Evolutionary conservation across 2,888 invertebrate species (phyloP).

Genomic region (Muschampia plurimacula): DNA sequence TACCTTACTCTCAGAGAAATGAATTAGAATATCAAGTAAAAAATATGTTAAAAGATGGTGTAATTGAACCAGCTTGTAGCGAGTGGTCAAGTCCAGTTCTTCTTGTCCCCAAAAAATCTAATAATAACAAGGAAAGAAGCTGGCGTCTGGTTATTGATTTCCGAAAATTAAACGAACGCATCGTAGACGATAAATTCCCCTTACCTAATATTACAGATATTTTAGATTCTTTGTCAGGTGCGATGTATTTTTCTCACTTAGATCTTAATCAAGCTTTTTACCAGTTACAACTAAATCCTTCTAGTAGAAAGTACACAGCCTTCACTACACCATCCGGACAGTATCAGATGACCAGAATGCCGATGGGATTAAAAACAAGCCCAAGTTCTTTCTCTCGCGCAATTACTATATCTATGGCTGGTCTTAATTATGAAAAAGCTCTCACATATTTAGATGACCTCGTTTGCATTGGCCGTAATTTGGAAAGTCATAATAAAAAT

Average conservation of each 20-base stretch:
- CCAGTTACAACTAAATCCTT: constrained; percentile 23
- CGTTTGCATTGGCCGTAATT: constrained; percentile 11
- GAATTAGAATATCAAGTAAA: not conserved
- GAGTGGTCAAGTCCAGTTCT: not conserved
- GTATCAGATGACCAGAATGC: constrained; percentile 22
- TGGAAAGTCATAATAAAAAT: constrained; percentile 34
- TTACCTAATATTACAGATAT: not conserved
- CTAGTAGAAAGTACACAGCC: constrained; percentile 22
- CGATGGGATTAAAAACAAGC: constrained; percentile 35
- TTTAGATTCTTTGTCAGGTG: constrained; percentile 36
- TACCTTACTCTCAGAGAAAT: not conserved
- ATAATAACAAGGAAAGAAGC: constrained; percentile 36
- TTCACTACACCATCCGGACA: constrained; percentile 27
- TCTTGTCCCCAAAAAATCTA: constrained; percentile 42
- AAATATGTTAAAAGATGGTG: not conserved
- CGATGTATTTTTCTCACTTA: constrained; percentile 37
- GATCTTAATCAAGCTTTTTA: constrained; percentile 31
- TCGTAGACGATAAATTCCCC: constrained; percentile 36
- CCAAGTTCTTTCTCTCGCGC: constrained; percentile 33
- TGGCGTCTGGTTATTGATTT: constrained; percentile 47
- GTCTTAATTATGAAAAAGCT: constrained; percentile 36
- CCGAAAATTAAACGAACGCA: constrained; percentile 34
- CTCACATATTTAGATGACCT: constrained; percentile 34
- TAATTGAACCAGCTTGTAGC: not conserved
- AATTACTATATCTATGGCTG: constrained; percentile 41